phyloP scores from a whole-genome alignment of 1,140 invertebrate species.

The Tetramorium parvispinum region DNA sequence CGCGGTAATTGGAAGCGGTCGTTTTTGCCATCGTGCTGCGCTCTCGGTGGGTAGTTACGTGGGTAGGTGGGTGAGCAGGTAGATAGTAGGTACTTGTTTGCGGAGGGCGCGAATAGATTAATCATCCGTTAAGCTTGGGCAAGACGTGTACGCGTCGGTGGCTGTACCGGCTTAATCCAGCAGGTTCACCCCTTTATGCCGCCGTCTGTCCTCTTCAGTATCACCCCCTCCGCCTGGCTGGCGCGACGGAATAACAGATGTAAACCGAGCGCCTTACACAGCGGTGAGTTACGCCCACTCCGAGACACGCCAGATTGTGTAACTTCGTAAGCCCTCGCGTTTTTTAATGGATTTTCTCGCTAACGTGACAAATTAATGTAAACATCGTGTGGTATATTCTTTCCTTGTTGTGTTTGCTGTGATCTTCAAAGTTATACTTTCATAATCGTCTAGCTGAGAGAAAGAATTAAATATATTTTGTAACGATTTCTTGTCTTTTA shows the following conservation, averaged over 20 bases:
- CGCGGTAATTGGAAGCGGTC: slow-evolving; percentile 73
- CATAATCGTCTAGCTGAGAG: not conserved
- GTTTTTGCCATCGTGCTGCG: slow-evolving; percentile 71
- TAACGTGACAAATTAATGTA: slow-evolving; percentile 68
- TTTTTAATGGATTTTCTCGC: slow-evolving; percentile 67
- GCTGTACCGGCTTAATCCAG: slow-evolving; percentile 77
- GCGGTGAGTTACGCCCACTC: slow-evolving; percentile 64
- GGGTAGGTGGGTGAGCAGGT: slow-evolving; percentile 56
- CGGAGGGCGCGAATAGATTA: slow-evolving; percentile 82
- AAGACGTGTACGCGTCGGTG: slow-evolving; percentile 78
- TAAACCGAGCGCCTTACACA: slow-evolving; percentile 64
- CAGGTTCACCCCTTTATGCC: slow-evolving; percentile 67
- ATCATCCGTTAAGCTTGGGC: slow-evolving; percentile 82
- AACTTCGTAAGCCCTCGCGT: slow-evolving; percentile 61
- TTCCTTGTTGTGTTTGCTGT: slow-evolving; percentile 8
- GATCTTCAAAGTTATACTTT: slow-evolving; percentile 1
- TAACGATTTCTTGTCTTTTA: not conserved
- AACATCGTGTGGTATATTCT: slow-evolving; percentile 53
- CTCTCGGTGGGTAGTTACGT: slow-evolving; percentile 54
- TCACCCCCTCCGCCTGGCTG: slow-evolving; percentile 51
- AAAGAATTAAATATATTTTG: not conserved
- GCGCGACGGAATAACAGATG: slow-evolving; percentile 66
- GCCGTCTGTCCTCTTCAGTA: slow-evolving; percentile 70
- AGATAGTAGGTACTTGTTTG: slow-evolving; percentile 78
- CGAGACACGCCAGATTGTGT: slow-evolving; percentile 61